phyloP scores from a whole-genome alignment of 2,113 vertebrate species.

The Menidia beryllina region DNA sequence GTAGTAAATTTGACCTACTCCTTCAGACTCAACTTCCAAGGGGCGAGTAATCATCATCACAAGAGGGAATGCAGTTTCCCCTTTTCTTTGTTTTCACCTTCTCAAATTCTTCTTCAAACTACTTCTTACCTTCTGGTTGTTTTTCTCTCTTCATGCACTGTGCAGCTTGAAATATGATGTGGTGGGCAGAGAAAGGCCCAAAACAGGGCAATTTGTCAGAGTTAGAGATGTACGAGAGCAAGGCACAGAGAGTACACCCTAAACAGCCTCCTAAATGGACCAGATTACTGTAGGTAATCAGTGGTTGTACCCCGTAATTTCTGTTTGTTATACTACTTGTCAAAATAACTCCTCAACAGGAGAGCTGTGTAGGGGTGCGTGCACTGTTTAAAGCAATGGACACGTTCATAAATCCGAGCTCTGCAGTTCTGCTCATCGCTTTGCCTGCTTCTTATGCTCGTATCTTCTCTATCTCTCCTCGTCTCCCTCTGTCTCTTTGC shows the following conservation, averaged over 20 bases:
- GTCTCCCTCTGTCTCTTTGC: slow-evolving; percentile 28
- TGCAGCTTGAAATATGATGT: slow-evolving; percentile 59
- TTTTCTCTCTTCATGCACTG: slow-evolving; percentile 25
- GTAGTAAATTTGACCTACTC: no score
- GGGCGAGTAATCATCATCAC: slow-evolving; percentile 8
- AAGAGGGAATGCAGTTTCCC: neutral
- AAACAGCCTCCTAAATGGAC: slow-evolving; percentile 38
- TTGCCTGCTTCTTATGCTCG: neutral
- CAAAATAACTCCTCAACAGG: slow-evolving; percentile 43
- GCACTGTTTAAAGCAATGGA: slow-evolving; percentile 1
- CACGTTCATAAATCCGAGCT: slow-evolving; percentile 18
- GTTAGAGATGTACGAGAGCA: slow-evolving; percentile 48
- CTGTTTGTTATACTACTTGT: slow-evolving; percentile 35
- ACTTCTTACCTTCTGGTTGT: neutral
- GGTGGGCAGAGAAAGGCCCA: slow-evolving; percentile 52
- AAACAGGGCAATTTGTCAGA: slow-evolving; percentile 71
- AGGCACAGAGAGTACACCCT: slow-evolving; percentile 32
- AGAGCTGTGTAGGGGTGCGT: slow-evolving; percentile 17
- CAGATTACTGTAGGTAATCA: slow-evolving; percentile 46
- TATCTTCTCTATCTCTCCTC: slow-evolving; percentile 23
- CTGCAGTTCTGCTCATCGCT: neutral
- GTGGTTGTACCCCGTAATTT: slow-evolving; percentile 33
- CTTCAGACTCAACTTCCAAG: neutral
- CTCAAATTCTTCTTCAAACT: slow-evolving; percentile 15
- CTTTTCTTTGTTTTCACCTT: slow-evolving; percentile 2